These are phyloP conservation scores for Phylloscopus trochilus DNA, from an alignment of 2,113 vertebrate genomes.

Conservation along the genomic window DNA sequence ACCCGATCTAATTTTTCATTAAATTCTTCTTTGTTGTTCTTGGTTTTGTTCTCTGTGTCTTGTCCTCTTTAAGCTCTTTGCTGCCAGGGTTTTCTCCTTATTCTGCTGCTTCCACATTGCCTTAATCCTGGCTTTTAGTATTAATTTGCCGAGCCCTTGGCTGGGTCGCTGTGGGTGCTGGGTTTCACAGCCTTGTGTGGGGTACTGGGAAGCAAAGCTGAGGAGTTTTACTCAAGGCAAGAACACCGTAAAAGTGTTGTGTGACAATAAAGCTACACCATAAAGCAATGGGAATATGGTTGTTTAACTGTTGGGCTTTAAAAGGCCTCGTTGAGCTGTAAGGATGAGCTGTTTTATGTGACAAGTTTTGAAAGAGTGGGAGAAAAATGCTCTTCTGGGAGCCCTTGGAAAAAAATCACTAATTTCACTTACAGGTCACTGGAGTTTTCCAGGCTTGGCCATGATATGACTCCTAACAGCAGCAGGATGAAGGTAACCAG, in stretches of 20 bases:
- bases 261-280: background rate
- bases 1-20: background rate
- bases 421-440: background rate
- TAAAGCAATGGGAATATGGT: background rate
- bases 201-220: background rate
- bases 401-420: background rate
- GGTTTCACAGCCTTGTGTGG: background rate
- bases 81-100: background rate
- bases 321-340: background rate
- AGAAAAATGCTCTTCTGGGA: background rate
- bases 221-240: background rate
- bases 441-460: background rate
- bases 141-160: background rate
- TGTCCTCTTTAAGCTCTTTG: background rate
- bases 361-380: background rate
- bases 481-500: background rate
- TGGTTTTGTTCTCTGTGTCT: background rate
- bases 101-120: background rate
- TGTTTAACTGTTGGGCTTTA: background rate
- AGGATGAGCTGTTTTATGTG: slow-evolving; percentile 16
- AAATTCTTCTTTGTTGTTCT: background rate
- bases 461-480: background rate
- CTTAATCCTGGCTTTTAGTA: background rate
- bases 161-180: background rate
- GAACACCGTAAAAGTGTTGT: background rate